Evolutionary conservation across 37 sponge, comb jelly and placozoan species (phyloP).

Genomic region (Geodia barretti): DNA sequence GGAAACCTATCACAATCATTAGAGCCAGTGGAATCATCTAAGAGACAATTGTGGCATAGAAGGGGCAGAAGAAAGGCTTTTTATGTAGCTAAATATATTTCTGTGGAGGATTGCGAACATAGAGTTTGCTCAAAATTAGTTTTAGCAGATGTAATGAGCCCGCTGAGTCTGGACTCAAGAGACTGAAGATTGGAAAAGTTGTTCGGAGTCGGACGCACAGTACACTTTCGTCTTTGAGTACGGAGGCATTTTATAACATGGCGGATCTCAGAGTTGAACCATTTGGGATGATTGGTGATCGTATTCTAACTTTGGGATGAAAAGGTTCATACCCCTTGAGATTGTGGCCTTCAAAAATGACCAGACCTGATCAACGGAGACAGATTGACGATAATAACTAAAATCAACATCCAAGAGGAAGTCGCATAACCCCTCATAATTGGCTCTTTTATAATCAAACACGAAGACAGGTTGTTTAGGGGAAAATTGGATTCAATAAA

Average conservation of each 20-base stretch:
- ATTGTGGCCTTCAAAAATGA: slow-evolving; percentile 1
- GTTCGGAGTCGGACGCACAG: background rate
- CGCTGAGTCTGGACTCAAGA: background rate
- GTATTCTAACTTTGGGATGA: slow-evolving; percentile 1
- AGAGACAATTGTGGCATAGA: background rate
- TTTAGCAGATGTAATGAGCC: background rate
- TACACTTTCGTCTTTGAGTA: background rate
- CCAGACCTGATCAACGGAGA: slow-evolving; percentile 19
- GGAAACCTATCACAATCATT: background rate
- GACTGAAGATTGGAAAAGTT: background rate
- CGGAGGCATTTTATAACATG: slow-evolving; percentile 3
- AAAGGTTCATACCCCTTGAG: slow-evolving; percentile 1
- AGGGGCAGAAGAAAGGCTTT: background rate
- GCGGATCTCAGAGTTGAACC: slow-evolving; percentile 10
- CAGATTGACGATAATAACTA: background rate
- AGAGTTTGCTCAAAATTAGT: background rate
- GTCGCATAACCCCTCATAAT: slow-evolving; percentile 19
- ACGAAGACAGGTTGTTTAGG: background rate
- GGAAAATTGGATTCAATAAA: background rate
- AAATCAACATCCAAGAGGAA: slow-evolving; percentile 11
- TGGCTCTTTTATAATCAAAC: slow-evolving; percentile 18
- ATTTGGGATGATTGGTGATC: background rate
- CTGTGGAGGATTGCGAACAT: background rate
- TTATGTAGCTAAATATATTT: background rate
- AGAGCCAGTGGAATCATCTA: background rate